Conservation (phyloP, 2,888 invertebrate genomes). For the Mythimna impura region DNA sequence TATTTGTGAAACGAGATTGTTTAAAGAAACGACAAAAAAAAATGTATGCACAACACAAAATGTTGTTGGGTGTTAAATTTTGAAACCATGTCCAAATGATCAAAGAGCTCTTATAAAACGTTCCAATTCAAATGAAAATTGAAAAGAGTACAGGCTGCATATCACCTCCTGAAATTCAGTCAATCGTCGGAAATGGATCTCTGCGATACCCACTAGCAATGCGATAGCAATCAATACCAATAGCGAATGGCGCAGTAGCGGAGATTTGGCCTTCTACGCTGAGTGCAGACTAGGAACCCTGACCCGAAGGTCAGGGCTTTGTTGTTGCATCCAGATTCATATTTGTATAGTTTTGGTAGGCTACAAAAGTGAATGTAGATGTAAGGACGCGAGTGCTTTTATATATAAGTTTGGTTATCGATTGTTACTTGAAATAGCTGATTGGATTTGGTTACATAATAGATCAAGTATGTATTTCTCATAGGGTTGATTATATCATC, state of each 20-base stretch:
- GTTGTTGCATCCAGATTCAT: constrained; percentile 38
- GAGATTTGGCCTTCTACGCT: constrained; percentile 41
- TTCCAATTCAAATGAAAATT: constrained; percentile 21
- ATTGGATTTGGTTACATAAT: neutral
- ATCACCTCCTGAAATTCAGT: constrained; percentile 38
- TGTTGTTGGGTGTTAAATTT: neutral
- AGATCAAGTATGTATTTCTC: neutral
- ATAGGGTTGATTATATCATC: neutral
- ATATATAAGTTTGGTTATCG: constrained; percentile 1
- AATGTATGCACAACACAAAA: too few species aligned
- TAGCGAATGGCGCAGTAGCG: constrained; percentile 45
- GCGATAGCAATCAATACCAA: constrained; percentile 44
- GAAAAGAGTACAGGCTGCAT: constrained; percentile 7
- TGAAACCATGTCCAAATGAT: neutral
- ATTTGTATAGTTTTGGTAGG: constrained; percentile 27
- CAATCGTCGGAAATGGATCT: constrained; percentile 46
- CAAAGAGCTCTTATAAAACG: constrained; percentile 4
- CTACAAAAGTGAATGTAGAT: constrained; percentile 8
- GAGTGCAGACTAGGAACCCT: constrained; percentile 23
- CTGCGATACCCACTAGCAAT: constrained; percentile 2
- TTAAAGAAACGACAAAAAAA: too few species aligned
- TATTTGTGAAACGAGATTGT: too few species aligned
- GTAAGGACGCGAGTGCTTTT: neutral
- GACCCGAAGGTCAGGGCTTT: constrained; percentile 39
- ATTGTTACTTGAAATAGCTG: neutral